These are phyloP conservation scores for Delphinus delphis DNA, from an alignment of 2,113 vertebrate species.

Conservation along the genomic window DNA sequence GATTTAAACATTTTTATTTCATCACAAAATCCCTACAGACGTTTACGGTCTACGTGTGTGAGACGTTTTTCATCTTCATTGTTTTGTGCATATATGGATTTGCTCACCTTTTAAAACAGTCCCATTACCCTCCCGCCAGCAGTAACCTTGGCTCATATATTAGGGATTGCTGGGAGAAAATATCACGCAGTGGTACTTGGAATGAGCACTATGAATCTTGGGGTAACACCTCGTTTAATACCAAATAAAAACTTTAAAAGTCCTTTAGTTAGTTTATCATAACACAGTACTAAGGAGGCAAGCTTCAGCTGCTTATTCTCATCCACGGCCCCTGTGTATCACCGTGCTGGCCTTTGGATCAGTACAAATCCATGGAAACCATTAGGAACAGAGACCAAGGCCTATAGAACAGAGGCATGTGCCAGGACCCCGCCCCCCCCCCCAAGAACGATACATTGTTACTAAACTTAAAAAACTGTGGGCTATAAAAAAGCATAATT, in stretches of 20 bases:
- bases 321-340: background rate
- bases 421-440: background rate
- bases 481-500: background rate
- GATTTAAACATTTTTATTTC: background rate
- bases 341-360: background rate
- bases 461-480: background rate
- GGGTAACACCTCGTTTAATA: background rate
- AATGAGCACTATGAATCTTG: background rate
- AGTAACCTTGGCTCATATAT: background rate
- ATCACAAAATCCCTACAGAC: background rate
- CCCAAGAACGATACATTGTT: background rate
- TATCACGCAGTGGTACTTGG: background rate
- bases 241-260: background rate
- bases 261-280: background rate
- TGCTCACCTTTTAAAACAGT: background rate
- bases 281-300: background rate
- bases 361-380: background rate
- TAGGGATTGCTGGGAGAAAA: background rate
- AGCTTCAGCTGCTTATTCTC: background rate
- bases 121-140: background rate
- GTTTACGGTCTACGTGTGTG: background rate
- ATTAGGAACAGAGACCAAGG: background rate
- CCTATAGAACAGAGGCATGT: background rate
- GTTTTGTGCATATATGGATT: background rate
- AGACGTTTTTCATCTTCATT: background rate